Base-by-base conservation (phyloP, 2,113 vertebrate genomes). In the Dicentrarchus labrax region DNA sequence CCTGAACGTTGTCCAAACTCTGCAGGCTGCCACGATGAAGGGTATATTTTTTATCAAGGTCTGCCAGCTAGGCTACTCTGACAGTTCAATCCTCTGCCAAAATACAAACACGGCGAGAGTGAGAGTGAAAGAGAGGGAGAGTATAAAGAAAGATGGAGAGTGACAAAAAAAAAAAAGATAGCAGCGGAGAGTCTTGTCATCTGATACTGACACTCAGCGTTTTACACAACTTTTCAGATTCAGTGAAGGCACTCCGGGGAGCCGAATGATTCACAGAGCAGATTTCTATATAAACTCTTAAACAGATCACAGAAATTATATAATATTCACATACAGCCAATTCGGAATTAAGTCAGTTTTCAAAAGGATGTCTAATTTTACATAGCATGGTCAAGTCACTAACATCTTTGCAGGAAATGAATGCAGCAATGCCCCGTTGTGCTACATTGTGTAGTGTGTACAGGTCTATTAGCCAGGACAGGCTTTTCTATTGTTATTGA, bases 41-140 rank as follows among this genome's bases (percentile, higher is more conserved):
- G 94, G 89, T 94, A 91, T 88, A 86, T 91, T 88, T 92, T 91
- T 91, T 89, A 94, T 92, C 91, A 95, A 95, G 95, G 94, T 94
- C 95, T 95, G 95, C 94, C 95, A 95, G 89, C 88, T 65, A 88
- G 88, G 84, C 90, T 87, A 86, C 86, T 84, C 90, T 82, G 83
- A 90, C 84, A 88, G 78, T 81, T 80, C 84, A 65, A 68, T 88
- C 81, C 60, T 73, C 86, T 87, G 90, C 88, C 84, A 94, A 93
- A 88, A 92, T n/a, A 84, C 79, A 87, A 86, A 91, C 59, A 90
- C n/a, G 54, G 60, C 80, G 65, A 57, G 65, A 78, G 76, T 41
- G 76, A 78, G 43, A 57, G 61, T 54, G 65, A 90, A 72, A 74
- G 65, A 51, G 71, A 80, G 30, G 21, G 59, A 73, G 64, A 79